Evolutionary conservation across 2,113 vertebrate species (phyloP).

Genomic region (Gopherus flavomarginatus): DNA sequence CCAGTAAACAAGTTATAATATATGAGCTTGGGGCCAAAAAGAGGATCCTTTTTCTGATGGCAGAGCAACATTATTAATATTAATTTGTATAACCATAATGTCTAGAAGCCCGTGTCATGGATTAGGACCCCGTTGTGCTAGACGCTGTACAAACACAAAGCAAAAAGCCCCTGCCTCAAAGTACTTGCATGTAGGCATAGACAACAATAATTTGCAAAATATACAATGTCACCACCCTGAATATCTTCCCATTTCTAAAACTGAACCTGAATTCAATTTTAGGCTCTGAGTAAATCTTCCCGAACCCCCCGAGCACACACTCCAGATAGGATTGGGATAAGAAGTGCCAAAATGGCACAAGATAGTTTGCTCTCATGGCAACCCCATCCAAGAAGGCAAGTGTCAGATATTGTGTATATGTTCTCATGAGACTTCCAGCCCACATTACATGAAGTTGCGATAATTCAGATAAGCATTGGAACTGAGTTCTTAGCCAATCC

Average conservation of each 20-base stretch:
- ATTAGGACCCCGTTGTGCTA: neutral
- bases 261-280: neutral
- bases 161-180: neutral
- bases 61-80: neutral
- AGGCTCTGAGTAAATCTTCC: neutral
- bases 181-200: neutral
- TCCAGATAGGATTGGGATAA: slow-evolving; percentile 4
- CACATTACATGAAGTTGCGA: slow-evolving; percentile 11
- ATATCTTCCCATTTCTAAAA: neutral
- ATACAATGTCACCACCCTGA: neutral
- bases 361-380: neutral
- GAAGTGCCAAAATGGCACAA: slow-evolving; percentile 34
- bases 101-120: neutral
- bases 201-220: neutral
- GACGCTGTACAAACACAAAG: neutral
- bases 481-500: slow-evolving; percentile 15
- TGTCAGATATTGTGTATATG: slow-evolving; percentile 3
- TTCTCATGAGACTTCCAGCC: slow-evolving; percentile 12
- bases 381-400: slow-evolving; percentile 25
- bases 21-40: slow-evolving; percentile 3
- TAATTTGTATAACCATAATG: neutral
- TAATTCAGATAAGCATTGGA: slow-evolving; percentile 36
- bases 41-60: neutral
- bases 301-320: slow-evolving; percentile 25
- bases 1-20: slow-evolving; percentile 4